phyloP scores from a whole-genome alignment of 1,140 invertebrate genomes.

The Eufriesea mexicana region DNA sequence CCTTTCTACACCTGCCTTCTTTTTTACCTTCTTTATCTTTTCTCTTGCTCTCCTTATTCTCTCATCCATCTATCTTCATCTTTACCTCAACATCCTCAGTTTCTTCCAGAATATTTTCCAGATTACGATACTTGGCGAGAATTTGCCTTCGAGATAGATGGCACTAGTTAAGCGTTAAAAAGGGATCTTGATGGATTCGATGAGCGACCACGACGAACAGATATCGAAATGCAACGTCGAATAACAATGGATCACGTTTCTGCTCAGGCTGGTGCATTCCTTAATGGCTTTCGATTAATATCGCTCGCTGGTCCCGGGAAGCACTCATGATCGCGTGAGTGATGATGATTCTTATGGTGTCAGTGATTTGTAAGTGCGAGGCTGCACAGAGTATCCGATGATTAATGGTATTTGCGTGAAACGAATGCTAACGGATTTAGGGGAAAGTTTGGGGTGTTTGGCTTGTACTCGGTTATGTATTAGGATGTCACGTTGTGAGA shows the following conservation, averaged over 20 bases:
- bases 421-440: no score
- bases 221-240: neutral
- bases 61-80: neutral
- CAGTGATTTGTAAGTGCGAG: neutral
- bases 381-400: neutral
- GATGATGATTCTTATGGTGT: neutral
- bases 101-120: neutral
- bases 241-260: conserved; percentile 11
- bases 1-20: neutral
- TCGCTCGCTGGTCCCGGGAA: neutral
- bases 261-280: no score
- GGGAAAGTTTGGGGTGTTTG: no score
- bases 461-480: no score
- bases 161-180: neutral
- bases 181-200: conserved; percentile 26
- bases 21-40: no score
- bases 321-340: no score
- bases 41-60: no score
- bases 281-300: conserved; percentile 14
- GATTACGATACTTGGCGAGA: neutral
- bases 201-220: neutral
- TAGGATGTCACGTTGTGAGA: no score
- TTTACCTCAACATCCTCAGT: neutral
- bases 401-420: no score
- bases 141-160: neutral